Percentiles rank a stretch among this genome's conserved stretches.
These are phyloP conservation scores for Gymnoscopelus microlampas DNA, from an alignment of 2,797 vertebrate species.

Conservation along the genomic window DNA sequence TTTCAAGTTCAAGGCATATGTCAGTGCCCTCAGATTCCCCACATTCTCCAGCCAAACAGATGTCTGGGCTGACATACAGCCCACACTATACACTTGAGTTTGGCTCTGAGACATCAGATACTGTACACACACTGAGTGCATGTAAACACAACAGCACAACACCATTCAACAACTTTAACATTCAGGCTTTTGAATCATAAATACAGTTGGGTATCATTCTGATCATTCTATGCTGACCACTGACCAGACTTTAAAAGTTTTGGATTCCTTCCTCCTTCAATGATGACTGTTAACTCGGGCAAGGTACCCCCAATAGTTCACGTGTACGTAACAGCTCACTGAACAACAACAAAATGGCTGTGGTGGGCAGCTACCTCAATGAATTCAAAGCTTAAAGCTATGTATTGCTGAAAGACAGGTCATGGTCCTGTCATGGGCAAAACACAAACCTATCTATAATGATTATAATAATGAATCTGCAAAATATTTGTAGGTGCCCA, in stretches of 20 bases:
- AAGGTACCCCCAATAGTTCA: too few relatives aligned
- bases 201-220: constrained; percentile 26
- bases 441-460: too few relatives aligned
- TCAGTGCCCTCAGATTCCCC: constrained; percentile 66
- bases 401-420: too few relatives aligned
- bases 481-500: too few relatives aligned
- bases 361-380: too few relatives aligned
- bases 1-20: constrained; percentile 69
- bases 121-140: constrained; percentile 23
- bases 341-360: too few relatives aligned
- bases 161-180: constrained; percentile 1
- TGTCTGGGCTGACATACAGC: constrained; percentile 52
- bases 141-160: constrained; percentile 18
- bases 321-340: too few relatives aligned
- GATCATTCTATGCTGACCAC: constrained; percentile 7
- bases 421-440: too few relatives aligned
- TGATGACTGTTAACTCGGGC: too few relatives aligned
- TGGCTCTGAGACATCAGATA: constrained; percentile 54
- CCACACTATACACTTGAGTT: constrained; percentile 47
- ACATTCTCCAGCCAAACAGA: constrained; percentile 65
- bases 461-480: too few relatives aligned
- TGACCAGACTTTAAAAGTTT: constrained; percentile 31
- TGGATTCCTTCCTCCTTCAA: too few relatives aligned
- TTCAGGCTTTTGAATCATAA: constrained; percentile 29
- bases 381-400: too few relatives aligned